Base-by-base conservation (phyloP, 2,888 invertebrate genomes). In the Melikaiella ostensackeni region DNA sequence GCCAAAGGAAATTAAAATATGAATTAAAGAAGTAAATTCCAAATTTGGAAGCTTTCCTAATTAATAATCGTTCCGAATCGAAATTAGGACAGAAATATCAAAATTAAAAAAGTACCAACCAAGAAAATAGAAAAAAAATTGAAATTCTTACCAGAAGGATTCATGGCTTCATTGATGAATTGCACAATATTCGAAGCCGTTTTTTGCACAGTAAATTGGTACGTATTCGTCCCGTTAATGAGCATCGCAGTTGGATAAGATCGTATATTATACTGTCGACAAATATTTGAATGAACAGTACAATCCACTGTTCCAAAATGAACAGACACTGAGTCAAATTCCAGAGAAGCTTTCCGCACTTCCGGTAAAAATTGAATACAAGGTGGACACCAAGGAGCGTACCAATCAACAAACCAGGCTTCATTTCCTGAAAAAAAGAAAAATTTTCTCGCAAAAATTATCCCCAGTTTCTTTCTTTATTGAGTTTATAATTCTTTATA, bases 341-440 rank as follows among this genome's bases (percentile, higher is more conserved):
- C 88, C 62, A 92, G 89, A 75, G 95, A 94, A 21, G 95, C 94
- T 88, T 94, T 94, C 13, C 95, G 92, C 79, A 95, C 92, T 91
- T 95, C 95, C 19, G 95, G 95, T 77, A 96, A 91, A 81, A 96
- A 91, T 78, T 93, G 92, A 91, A 95, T 93, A 86, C 96, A 96
- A 0, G 96, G 96, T 7, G 96, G 96, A 89, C 96, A 96, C 95
- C 95, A 96, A 85, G 96, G 96, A 0, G 96, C 95, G 89, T 95
- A 96, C 93, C 96, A 96, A 88, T 96, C 96, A 35, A 96, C 92
- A 84, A 96, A 94, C 95, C 95, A 95, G 0, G 92, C 90, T 84
- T 88, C 87, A 42, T 83, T 83, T 64, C 70, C 83, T 86, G 64
- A 59, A 24, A 59, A 55, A 16, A 57, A 59, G 7, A 27, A 27